Conservation (phyloP, 2,888 invertebrate species). For the Agonum fuliginosum region DNA sequence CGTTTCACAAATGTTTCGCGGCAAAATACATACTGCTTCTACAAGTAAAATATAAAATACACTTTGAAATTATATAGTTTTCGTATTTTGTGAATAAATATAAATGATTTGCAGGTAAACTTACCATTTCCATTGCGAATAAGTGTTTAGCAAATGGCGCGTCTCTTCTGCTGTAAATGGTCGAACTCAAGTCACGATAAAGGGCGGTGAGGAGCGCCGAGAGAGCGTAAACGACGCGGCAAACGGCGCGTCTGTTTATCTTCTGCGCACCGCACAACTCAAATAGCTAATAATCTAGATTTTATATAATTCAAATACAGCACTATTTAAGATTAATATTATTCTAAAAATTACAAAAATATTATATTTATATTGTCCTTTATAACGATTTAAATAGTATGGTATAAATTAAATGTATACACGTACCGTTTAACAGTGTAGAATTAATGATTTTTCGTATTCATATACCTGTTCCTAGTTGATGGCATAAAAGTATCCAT, state of each 20-base stretch:
- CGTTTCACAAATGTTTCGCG: slow-evolving; percentile 40
- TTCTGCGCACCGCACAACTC: slow-evolving; percentile 50
- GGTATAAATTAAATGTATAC: background rate
- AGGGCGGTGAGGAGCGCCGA: slow-evolving; percentile 65
- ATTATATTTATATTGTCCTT: background rate
- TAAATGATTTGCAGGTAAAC: slow-evolving; percentile 64
- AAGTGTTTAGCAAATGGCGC: slow-evolving; percentile 74
- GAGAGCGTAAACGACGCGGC: slow-evolving; percentile 68
- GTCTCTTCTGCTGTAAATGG: slow-evolving; percentile 70
- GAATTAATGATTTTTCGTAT: slow-evolving; percentile 40
- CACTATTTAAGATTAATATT: background rate
- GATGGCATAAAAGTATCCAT: slow-evolving; percentile 19
- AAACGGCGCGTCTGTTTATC: slow-evolving; percentile 50
- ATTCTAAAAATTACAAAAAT: background rate
- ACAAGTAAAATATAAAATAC: background rate
- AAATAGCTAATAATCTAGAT: slow-evolving; percentile 34
- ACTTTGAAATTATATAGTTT: slow-evolving; percentile 15
- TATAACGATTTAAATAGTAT: background rate
- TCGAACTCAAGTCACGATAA: slow-evolving; percentile 41
- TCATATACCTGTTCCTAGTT: slow-evolving; percentile 9
- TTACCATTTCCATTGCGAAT: slow-evolving; percentile 73
- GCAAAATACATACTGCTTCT: slow-evolving; percentile 8
- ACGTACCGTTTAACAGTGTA: slow-evolving; percentile 23
- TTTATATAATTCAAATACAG: slow-evolving; percentile 19
- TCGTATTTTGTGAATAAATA: slow-evolving; percentile 2